Conservation (phyloP, 2,797 vertebrate species). For the Macropodus opercularis region DNA sequence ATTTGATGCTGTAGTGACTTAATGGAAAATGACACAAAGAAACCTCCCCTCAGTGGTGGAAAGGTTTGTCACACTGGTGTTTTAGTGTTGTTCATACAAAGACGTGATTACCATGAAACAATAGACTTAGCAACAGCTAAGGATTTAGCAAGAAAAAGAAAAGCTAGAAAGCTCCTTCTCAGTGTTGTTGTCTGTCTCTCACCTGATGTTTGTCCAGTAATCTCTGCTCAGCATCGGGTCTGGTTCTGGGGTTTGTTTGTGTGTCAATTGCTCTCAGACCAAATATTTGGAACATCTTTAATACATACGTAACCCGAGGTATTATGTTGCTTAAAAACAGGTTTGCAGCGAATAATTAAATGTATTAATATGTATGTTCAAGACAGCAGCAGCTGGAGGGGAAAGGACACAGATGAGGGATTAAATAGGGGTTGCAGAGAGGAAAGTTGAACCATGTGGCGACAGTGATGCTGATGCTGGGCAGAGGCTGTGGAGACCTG, state of each 20-base stretch:
- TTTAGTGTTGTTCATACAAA: conserved; percentile 26
- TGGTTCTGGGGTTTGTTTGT: conserved; percentile 8
- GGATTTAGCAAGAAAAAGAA: conserved; percentile 22
- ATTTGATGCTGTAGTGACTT: neutral
- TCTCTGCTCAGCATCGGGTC: conserved; percentile 10
- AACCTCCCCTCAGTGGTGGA: conserved; percentile 1
- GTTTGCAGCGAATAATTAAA: too few relatives aligned
- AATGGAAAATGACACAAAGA: conserved; percentile 7
- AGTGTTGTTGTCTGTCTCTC: neutral
- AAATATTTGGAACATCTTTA: neutral
- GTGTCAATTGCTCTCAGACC: conserved; percentile 1
- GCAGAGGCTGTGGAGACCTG: conserved; percentile 42
- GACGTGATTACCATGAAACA: conserved; percentile 30
- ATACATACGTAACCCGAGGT: neutral
- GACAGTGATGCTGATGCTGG: conserved; percentile 20
- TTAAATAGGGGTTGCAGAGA: conserved; percentile 49
- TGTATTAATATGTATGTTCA: neutral
- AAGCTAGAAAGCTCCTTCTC: neutral
- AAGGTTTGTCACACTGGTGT: conserved; percentile 37
- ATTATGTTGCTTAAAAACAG: neutral
- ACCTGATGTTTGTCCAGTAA: conserved; percentile 4
- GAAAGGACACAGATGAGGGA: conserved; percentile 45
- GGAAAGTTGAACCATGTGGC: conserved; percentile 52
- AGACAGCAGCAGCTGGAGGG: conserved; percentile 32
- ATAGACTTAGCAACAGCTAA: conserved; percentile 26